A percentile compares a stretch with the other conserved stretches of the same genome.
These are phyloP conservation scores for Trisateles emortualis DNA, from an alignment of 2,888 invertebrate species.

Conservation along the genomic window DNA sequence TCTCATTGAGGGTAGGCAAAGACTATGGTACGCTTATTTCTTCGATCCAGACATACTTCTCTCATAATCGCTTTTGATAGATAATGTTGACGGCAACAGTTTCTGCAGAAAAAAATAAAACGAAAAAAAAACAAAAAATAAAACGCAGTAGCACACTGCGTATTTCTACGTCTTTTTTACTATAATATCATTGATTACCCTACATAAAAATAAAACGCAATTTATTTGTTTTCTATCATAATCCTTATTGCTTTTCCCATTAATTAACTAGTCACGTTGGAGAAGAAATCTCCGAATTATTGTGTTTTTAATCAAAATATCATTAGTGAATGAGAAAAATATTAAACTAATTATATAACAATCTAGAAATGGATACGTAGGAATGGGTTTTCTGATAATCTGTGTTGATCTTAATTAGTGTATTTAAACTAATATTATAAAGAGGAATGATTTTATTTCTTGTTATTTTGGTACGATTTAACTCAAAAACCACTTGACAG, in stretches of 20 bases:
- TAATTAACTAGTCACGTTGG: slow-evolving; percentile 42
- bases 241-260: slow-evolving; percentile 41
- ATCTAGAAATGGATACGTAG: slow-evolving; percentile 9
- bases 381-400: background rate
- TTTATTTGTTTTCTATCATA: slow-evolving; percentile 25
- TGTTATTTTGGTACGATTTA: no score
- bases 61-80: no score
- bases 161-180: no score
- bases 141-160: no score
- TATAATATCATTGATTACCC: slow-evolving; percentile 35
- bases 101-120: no score
- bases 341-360: slow-evolving; percentile 4
- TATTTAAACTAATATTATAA: background rate
- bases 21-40: no score
- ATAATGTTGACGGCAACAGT: no score
- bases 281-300: slow-evolving; percentile 32
- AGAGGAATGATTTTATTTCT: no score
- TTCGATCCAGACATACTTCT: no score
- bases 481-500: no score
- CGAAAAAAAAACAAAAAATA: no score
- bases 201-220: slow-evolving; percentile 15
- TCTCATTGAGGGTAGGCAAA: no score
- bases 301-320: slow-evolving; percentile 28
- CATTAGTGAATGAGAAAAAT: slow-evolving; percentile 26
- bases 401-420: slow-evolving; percentile 1